Conservation (phyloP, 2,113 vertebrate genomes). For the Piprites chloris region DNA sequence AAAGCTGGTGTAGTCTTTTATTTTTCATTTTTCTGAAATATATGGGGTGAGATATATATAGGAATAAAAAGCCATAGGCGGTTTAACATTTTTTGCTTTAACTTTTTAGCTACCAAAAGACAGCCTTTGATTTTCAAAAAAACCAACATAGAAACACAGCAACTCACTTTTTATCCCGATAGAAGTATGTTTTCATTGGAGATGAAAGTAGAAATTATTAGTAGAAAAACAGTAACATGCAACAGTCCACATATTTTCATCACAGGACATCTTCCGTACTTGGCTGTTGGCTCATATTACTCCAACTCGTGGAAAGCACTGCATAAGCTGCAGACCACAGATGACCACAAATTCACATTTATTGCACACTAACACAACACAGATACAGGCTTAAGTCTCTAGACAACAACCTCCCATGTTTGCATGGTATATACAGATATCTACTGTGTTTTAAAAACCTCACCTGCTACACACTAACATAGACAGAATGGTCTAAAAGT, state of each 20-base stretch:
- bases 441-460: background rate
- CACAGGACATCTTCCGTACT: background rate
- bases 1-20: background rate
- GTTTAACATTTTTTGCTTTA: background rate
- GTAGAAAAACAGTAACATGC: background rate
- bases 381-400: background rate
- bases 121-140: background rate
- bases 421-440: background rate
- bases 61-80: background rate
- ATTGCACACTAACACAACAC: background rate
- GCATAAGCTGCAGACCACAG: background rate
- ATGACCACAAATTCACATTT: background rate
- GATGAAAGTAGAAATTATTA: background rate
- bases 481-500: rapidly evolving
- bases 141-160: background rate
- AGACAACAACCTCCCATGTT: background rate
- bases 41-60: background rate
- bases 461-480: rapidly evolving
- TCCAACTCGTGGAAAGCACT: background rate
- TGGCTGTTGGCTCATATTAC: background rate
- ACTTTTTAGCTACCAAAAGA: background rate
- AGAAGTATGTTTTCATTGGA: background rate
- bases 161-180: background rate
- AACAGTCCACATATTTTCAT: background rate
- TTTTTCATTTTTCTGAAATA: background rate